Conservation (phyloP, 2,888 invertebrate genomes). For the Augiades crinisus region DNA sequence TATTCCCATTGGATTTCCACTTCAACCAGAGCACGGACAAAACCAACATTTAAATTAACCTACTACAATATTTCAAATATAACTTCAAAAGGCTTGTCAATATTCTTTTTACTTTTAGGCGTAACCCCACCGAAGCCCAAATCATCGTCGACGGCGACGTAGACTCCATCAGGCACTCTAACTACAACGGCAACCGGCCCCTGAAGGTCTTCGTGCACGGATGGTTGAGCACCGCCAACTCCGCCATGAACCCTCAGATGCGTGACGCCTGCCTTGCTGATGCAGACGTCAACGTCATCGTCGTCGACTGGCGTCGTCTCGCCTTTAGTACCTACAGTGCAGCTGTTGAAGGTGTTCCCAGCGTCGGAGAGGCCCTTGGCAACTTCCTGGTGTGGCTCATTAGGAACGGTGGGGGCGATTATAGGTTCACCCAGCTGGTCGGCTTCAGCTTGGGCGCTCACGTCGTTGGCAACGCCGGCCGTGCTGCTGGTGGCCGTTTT, state of each 20-base stretch:
- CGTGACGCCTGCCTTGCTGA: slow-evolving; percentile 44
- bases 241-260: slow-evolving; percentile 38
- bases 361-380: slow-evolving; percentile 36
- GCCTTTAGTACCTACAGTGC: slow-evolving; percentile 35
- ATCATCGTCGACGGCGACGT: slow-evolving; percentile 40
- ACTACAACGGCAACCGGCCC: slow-evolving; percentile 40
- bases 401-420: slow-evolving; percentile 42
- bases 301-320: slow-evolving; percentile 45
- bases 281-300: slow-evolving; percentile 47
- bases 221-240: slow-evolving; percentile 43
- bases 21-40: too few relatives aligned
- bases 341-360: slow-evolving; percentile 33
- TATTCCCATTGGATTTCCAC: too few relatives aligned
- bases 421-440: too few relatives aligned
- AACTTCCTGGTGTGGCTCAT: slow-evolving; percentile 47
- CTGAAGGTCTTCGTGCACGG: slow-evolving; percentile 48
- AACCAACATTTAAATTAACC: too few relatives aligned
- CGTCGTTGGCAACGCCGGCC: slow-evolving; percentile 44
- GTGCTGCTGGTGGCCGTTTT: slow-evolving; percentile 36
- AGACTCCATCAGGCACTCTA: slow-evolving; percentile 42
- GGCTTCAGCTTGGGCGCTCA: slow-evolving; percentile 38
- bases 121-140: slow-evolving; percentile 41
- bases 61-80: too few relatives aligned
- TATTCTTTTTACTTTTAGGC: slow-evolving; percentile 23
- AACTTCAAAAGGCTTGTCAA: too few relatives aligned